These are phyloP conservation scores for Caenorhabditis sp. DNA, from an alignment of 2,888 invertebrate genomes.

Conservation along the genomic window DNA sequence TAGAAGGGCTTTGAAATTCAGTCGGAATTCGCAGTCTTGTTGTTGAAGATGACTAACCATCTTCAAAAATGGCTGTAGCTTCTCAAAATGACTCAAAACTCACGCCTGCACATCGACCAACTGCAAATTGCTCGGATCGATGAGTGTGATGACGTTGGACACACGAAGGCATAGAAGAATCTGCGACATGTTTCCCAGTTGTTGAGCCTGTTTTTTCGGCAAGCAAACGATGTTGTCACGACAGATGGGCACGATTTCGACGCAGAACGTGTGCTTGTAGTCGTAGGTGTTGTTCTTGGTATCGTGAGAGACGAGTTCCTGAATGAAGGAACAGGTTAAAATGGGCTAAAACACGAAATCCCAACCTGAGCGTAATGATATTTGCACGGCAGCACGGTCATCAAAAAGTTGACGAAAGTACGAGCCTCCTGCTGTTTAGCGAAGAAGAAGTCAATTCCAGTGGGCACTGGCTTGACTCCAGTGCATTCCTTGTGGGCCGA, in stretches of 20 bases:
- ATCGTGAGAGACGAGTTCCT: constrained; percentile 88
- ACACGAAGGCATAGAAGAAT: constrained; percentile 93
- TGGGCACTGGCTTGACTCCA: constrained; percentile 80
- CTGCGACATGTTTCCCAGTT: constrained; percentile 85
- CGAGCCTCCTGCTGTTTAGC: constrained; percentile 89
- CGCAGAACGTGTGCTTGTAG: constrained; percentile 93
- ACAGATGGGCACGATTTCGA: constrained; percentile 96
- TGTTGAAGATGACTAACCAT: no score
- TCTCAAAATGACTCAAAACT: neutral
- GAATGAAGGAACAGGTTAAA: no score
- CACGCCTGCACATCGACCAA: constrained; percentile 78
- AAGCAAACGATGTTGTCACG: constrained; percentile 84
- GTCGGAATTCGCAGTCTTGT: no score
- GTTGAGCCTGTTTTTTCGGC: constrained; percentile 80
- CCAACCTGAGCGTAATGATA: constrained; percentile 91
- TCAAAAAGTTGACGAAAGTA: constrained; percentile 95
- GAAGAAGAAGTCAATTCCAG: constrained; percentile 94
- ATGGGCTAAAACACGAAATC: neutral
- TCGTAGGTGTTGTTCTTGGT: constrained; percentile 96
- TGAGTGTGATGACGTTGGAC: constrained; percentile 92
- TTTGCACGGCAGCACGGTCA: constrained; percentile 90
- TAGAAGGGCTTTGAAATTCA: neutral
- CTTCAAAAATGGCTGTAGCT: neutral
- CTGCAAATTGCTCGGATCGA: constrained; percentile 88
- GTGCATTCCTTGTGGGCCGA: constrained; percentile 84